Base-by-base conservation (phyloP, 1,140 invertebrate species). In the Aporrectodea caliginosa region DNA sequence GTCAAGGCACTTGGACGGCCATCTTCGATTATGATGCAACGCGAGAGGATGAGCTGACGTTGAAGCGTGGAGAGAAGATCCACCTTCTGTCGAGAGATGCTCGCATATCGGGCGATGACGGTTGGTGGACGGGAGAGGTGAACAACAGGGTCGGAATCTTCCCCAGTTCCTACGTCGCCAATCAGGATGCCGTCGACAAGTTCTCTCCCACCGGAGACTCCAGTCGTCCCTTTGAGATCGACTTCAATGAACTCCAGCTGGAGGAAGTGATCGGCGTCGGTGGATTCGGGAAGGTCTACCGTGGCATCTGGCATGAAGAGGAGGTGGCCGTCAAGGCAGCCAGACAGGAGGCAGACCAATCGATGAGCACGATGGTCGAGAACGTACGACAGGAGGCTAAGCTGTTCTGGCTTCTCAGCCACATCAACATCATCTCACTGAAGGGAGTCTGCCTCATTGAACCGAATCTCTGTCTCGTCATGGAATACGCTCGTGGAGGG, bases 61-160 rank as follows among this genome's bases (percentile, higher is more conserved):
- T 98, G 35, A 91, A 92, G 72, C 91, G 93, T 78, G 95, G 96
- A 27, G 93, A 95, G 88, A 92, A 94, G 81, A 94, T 98, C 33
- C 93, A 96, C 87, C 93, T 98, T 71, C 90, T 98, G 34, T 96
- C 95, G 16, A 95, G 93, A 85, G 96, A 98, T 89, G 91, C 93
- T 1, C 95, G 94, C 88, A 96, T 98, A 84, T 98, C 96, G 0
- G 96, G 96, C 16, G 95, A 98, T 89, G 94, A 96, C 84, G 96
- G 95, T 74, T 98, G 96, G 96, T 98, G 96, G 96, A 98, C 94
- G 58, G 96, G 96, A 2, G 95, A 95, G 87, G 94, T 97, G 81
- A 86, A 87, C 34, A 92, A 78, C 91, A 93, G 85, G 92, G 85
- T 97, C 82, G 95, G 95, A 35, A 95, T 95, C 84, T 93, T 94